Evolutionary conservation across 2,113 vertebrate species (phyloP).

Genomic region (Gnathonemus longibarbis): DNA sequence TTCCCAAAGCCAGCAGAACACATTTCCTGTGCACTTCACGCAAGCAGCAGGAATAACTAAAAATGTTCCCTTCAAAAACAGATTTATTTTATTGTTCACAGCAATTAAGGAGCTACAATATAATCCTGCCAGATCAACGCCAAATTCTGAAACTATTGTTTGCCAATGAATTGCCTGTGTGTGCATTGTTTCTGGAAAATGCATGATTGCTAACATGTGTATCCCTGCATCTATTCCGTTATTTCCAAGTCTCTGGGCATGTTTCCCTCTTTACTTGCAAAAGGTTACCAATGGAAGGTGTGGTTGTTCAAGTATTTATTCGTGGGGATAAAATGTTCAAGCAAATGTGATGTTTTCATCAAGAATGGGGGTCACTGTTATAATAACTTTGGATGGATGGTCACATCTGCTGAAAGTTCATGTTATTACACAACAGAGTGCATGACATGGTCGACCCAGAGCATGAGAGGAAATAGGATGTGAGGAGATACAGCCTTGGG

Average conservation of each 20-base stretch:
- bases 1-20: conserved; percentile 30
- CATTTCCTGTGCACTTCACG: background rate
- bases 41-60: background rate
- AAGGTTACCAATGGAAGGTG: background rate
- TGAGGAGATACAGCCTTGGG: background rate
- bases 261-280: background rate
- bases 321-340: background rate
- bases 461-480: background rate
- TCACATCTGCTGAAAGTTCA: background rate
- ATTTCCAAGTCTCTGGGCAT: background rate
- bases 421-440: background rate
- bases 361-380: background rate
- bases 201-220: background rate
- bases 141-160: background rate
- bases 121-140: background rate
- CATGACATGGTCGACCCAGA: background rate
- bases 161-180: background rate
- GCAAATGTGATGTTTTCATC: background rate
- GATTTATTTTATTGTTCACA: background rate
- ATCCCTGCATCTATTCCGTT: background rate
- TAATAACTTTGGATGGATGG: background rate
- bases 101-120: background rate
- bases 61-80: background rate
- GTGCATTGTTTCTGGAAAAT: background rate
- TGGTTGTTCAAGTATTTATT: background rate